Base-by-base conservation (phyloP, 2,797 vertebrate species). In the Novumbra hubbsi region DNA sequence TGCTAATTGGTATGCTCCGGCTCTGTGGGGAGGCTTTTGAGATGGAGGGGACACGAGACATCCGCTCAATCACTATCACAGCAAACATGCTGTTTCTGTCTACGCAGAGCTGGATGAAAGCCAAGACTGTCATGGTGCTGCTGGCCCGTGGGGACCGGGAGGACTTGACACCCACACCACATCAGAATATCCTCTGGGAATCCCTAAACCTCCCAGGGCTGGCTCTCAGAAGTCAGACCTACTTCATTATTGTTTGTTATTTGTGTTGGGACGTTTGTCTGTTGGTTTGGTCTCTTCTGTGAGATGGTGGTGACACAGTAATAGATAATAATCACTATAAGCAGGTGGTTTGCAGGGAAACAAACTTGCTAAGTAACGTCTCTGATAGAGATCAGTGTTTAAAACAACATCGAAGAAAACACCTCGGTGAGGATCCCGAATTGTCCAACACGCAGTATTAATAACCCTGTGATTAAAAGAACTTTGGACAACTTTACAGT, bases 1-100 rank as follows among this genome's bases (percentile, higher is more conserved):
- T 93, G 91, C 85, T 93, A 92, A 94, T 92, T 90, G 84, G 87
- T 84, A 88, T 90, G 90, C 84, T 89, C 78, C 83, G 73, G 76
- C 87, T 82, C 85, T 76, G 84, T 80, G 77, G 89, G 89, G 88
- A 88, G 88, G 78, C 90, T 90, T 89, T 91, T 90, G 82, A 90
- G 85, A 90, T 85, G 86, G 86, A 88, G 81, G 81, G 84, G 78
- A 88, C 81, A 84, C 75, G 71, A 75, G 81, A 89, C 83, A 81
- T 73, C 74, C 28, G 71, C 82, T 90, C 79, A 60, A 88, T 89
- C 86, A 73, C 77, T 85, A 73, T 84, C 83, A 81, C 70, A 73
- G 82, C 84, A 78, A 78, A 85, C 75, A 76, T 79, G 82, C 75
- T 82, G 78, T 73, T 88, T 52, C 28, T 68, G 74, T 80, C 80